Evolutionary conservation across 2,888 invertebrate genomes (phyloP).

Genomic region (Orthonevra nobilis): DNA sequence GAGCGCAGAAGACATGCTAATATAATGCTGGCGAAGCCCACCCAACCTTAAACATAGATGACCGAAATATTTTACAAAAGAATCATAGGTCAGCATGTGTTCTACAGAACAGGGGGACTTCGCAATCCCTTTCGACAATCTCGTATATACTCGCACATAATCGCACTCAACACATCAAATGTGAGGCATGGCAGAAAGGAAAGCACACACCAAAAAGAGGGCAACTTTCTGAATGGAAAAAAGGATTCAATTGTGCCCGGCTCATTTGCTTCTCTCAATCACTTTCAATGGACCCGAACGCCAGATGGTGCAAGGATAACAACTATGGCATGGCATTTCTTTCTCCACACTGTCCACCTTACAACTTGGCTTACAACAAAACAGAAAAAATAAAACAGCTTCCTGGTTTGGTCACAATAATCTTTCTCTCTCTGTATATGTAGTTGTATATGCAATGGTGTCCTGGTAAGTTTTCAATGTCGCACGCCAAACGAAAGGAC

Average conservation of each 20-base stretch:
- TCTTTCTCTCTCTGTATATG: no score
- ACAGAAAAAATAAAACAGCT: slow-evolving; percentile 9
- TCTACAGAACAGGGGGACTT: slow-evolving; percentile 1
- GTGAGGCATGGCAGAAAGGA: no score
- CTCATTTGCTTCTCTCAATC: slow-evolving; percentile 72
- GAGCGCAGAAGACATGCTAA: slow-evolving; percentile 17
- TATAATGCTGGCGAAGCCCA: slow-evolving; percentile 30
- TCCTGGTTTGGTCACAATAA: slow-evolving; percentile 17
- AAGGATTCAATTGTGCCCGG: slow-evolving; percentile 69
- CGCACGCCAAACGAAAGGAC: slow-evolving; percentile 37
- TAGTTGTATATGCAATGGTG: not conserved
- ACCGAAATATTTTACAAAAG: slow-evolving; percentile 63
- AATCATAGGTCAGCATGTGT: slow-evolving; percentile 59
- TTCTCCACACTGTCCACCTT: slow-evolving; percentile 14
- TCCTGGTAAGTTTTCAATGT: slow-evolving; percentile 49
- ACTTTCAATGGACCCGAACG: slow-evolving; percentile 69
- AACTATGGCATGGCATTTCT: slow-evolving; percentile 21
- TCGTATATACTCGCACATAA: slow-evolving; percentile 18
- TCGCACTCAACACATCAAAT: slow-evolving; percentile 2
- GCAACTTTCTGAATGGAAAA: slow-evolving; percentile 32
- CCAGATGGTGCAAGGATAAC: slow-evolving; percentile 71
- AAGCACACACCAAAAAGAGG: slow-evolving; percentile 8
- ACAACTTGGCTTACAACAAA: slow-evolving; percentile 14
- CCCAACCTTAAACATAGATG: slow-evolving; percentile 46
- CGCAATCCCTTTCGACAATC: slow-evolving; percentile 24